Conservation (phyloP, 1,140 invertebrate species). For the Phymastichus coffea region DNA sequence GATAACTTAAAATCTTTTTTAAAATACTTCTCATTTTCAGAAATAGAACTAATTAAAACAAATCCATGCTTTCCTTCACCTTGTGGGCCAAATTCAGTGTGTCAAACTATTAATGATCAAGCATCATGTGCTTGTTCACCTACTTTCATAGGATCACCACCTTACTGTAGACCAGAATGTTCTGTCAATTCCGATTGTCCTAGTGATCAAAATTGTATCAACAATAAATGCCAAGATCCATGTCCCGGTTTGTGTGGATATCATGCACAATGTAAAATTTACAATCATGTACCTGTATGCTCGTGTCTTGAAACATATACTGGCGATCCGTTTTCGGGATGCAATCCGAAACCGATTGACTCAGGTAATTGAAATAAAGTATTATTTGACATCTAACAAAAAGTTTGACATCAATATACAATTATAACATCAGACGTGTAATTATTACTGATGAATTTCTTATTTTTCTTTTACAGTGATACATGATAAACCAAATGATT, state of each 20-base stretch:
- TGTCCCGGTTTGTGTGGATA: conserved; percentile 60
- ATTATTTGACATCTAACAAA: too few species aligned
- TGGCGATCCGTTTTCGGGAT: conserved; percentile 58
- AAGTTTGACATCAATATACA: too few species aligned
- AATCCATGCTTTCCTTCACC: conserved; percentile 65
- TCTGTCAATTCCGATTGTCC: conserved; percentile 67
- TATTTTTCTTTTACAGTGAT: too few species aligned
- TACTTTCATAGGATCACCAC: conserved; percentile 60
- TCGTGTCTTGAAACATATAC: conserved; percentile 53
- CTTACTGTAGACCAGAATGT: conserved; percentile 68
- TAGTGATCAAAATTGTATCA: conserved; percentile 63
- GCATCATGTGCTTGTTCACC: conserved; percentile 64
- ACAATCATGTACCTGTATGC: conserved; percentile 61
- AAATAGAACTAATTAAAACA: conserved; percentile 52
- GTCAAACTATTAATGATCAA: conserved; percentile 57
- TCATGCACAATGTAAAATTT: conserved; percentile 51
- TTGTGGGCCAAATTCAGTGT: conserved; percentile 62
- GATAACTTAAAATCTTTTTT: conserved; percentile 27
- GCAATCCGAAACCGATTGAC: conserved; percentile 48
- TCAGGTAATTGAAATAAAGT: too few species aligned
- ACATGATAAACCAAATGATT: conserved; percentile 37
- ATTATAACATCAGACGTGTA: too few species aligned
- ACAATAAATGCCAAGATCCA: conserved; percentile 60
- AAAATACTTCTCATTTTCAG: conserved; percentile 41
- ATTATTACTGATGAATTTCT: too few species aligned